Base-by-base conservation (phyloP, 2,888 invertebrate species). In the Caenorhabditis sp. region DNA sequence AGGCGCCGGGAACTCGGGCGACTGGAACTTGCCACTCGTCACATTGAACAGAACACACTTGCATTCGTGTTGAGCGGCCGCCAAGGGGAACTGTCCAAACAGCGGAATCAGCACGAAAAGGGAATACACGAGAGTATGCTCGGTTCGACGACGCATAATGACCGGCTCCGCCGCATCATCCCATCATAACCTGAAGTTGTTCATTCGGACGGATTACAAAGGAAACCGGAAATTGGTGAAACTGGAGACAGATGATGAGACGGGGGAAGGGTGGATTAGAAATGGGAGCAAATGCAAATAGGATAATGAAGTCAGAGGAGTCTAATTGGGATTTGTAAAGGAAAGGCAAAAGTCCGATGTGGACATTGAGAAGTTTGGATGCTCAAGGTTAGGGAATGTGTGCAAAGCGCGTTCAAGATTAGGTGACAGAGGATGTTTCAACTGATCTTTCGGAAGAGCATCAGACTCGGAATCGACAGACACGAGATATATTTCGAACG, bases 11-110 rank as follows among this genome's bases (percentile, higher is more conserved):
- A 58, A 83, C 58, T 83, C 76, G 2, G 82, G 82, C 11, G 79
- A 78, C 30, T 83, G 80, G 55, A 83, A 83, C 7, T 35, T 46
- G 7, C 82, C 80, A 24, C 48, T 41, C 2, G 80, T 79, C 55
- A 61, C 62, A 59, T 82, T 82, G 75, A 82, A 82, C 17, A 72
- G 61, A 9, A 82, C 58, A 68, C 82, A 82, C 27, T 62, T 62
- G 62, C 82, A 82, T 39, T 53, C 62, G 27, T 46, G 63, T 9
- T 43, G 68, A 24, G 56, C 56, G n/a, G 53, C 20, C 22, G 13
- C 2, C 8, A 11, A n/a, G 22, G n/a, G n/a, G n/a, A 22, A 65
- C 22, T 26, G 22, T 50, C 27, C 45, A 5, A 26, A 35, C 13
- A 46, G 32, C n/a, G n/a, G n/a, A n/a, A n/a, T n/a, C 17, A 53